phyloP scores from a whole-genome alignment of 2,888 invertebrate genomes.

The Drosophila testacea region DNA sequence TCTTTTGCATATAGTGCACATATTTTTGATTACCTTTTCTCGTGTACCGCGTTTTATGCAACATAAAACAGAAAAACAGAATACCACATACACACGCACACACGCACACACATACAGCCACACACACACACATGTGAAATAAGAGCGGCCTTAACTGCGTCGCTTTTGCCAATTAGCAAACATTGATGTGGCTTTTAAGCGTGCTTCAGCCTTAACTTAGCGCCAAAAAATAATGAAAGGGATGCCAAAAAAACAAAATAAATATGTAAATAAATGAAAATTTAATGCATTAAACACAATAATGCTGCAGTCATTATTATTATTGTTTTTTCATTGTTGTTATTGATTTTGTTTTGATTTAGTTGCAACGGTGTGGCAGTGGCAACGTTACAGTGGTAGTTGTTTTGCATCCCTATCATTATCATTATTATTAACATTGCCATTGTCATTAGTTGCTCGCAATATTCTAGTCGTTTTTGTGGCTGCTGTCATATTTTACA shows the following conservation, averaged over 20 bases:
- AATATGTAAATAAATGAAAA: not conserved
- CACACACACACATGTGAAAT: not conserved
- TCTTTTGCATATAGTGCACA: slow-evolving; percentile 52
- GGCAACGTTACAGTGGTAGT: slow-evolving; percentile 7
- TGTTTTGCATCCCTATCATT: slow-evolving; percentile 6
- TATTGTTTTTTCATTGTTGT: slow-evolving; percentile 7
- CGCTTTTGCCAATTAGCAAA: slow-evolving; percentile 71
- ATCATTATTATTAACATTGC: slow-evolving; percentile 12
- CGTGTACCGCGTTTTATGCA: slow-evolving; percentile 57
- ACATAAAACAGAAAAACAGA: slow-evolving; percentile 45
- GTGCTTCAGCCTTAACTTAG: not conserved
- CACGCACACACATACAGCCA: not conserved
- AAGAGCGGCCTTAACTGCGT: slow-evolving; percentile 4
- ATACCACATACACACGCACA: slow-evolving; percentile 4
- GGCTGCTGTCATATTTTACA: slow-evolving; percentile 4
- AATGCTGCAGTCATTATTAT: slow-evolving; percentile 6
- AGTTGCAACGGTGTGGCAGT: not conserved
- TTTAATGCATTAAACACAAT: slow-evolving; percentile 23
- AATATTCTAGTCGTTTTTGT: slow-evolving; percentile 5
- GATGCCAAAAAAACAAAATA: slow-evolving; percentile 6
- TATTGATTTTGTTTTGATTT: slow-evolving; percentile 28
- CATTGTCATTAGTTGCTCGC: slow-evolving; percentile 1
- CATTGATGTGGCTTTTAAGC: slow-evolving; percentile 54
- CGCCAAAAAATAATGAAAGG: not conserved
- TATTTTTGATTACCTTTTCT: slow-evolving; percentile 57